Percentiles rank a stretch among this genome's conserved stretches.
Evolutionary conservation across 2,797 vertebrate species (phyloP).

Genomic region (Alectoris magna): DNA sequence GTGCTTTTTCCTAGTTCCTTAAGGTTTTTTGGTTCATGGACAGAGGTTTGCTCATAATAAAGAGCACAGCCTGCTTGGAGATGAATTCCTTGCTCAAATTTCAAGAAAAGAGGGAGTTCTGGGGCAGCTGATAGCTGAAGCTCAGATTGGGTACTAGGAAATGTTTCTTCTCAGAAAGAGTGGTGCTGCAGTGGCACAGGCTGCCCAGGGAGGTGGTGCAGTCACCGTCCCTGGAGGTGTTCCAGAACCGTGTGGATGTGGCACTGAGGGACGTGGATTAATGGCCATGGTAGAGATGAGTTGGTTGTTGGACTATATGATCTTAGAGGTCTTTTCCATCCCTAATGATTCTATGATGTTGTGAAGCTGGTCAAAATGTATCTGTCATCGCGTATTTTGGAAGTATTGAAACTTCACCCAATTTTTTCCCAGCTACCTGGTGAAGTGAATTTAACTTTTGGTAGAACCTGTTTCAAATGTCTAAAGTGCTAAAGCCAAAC

Average conservation of each 20-base stretch:
- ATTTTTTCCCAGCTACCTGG: neutral
- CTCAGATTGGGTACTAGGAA: too few species aligned
- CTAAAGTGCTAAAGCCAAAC: neutral
- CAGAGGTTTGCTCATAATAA: neutral
- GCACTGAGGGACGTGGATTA: too few species aligned
- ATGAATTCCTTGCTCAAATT: neutral
- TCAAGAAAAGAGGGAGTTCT: neutral
- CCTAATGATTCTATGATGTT: too few species aligned
- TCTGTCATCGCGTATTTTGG: neutral
- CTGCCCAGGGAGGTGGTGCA: too few species aligned
- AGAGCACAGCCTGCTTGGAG: neutral
- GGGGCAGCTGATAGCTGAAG: neutral
- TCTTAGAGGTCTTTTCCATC: too few species aligned
- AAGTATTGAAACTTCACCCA: neutral
- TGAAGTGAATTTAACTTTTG: neutral
- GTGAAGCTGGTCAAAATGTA: neutral
- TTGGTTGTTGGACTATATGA: too few species aligned
- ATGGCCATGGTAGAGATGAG: too few species aligned
- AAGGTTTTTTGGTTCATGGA: neutral
- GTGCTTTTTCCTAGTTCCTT: neutral
- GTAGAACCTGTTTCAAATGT: neutral
- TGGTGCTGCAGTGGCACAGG: too few species aligned
- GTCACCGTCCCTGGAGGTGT: too few species aligned
- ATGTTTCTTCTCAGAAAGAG: too few species aligned
- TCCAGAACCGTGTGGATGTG: too few species aligned